Conservation (phyloP, 2,113 vertebrate species). For the Dolichotis patagonum region DNA sequence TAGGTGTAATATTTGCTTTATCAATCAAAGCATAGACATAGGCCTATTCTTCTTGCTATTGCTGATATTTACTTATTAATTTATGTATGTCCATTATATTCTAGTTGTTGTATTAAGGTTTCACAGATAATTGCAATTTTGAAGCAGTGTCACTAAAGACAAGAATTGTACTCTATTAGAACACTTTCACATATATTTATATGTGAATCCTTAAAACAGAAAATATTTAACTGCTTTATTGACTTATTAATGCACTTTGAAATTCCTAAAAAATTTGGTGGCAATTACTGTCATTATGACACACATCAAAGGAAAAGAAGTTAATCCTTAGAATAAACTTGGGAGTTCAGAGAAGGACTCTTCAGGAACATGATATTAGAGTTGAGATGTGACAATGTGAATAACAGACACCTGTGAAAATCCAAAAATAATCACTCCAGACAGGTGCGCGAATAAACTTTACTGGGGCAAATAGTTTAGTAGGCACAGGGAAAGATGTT, state of each 20-base stretch:
- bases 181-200: neutral
- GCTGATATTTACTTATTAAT: neutral
- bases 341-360: neutral
- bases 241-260: neutral
- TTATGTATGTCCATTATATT: neutral
- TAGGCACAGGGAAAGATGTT: fast-evolving
- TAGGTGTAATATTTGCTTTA: neutral
- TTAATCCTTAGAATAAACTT: neutral
- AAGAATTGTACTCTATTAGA: neutral
- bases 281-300: neutral
- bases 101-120: neutral
- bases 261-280: neutral
- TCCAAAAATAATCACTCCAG: neutral
- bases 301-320: neutral
- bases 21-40: neutral
- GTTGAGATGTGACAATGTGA: neutral
- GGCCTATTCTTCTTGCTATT: neutral
- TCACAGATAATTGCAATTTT: neutral
- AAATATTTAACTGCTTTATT: neutral
- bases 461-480: too few relatives aligned
- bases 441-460: neutral
- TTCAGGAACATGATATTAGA: neutral
- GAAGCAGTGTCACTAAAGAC: neutral
- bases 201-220: neutral
- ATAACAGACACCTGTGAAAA: neutral